Conservation (phyloP, 2,797 vertebrate species). For the Miichthys miiuy region DNA sequence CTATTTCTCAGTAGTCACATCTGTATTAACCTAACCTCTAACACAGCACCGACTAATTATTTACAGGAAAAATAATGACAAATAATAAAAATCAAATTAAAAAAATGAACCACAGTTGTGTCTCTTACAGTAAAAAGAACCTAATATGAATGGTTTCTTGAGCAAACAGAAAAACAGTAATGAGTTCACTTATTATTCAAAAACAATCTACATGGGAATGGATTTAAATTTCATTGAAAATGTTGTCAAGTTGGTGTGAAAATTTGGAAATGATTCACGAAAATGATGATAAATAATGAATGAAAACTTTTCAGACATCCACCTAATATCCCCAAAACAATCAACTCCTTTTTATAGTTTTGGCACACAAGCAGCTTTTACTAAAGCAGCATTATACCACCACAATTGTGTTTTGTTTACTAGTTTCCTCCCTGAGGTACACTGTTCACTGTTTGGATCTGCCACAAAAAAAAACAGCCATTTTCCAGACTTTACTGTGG, state of each 20-base stretch:
- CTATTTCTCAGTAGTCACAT: constrained; percentile 11
- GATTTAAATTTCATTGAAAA: background rate
- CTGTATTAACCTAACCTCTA: constrained; percentile 31
- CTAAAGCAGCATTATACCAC: background rate
- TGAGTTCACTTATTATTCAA: background rate
- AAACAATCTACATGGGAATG: background rate
- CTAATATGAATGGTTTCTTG: background rate
- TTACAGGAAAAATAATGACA: constrained; percentile 5
- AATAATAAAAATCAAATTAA: too few species aligned
- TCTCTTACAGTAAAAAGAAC: background rate
- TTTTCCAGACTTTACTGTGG: background rate
- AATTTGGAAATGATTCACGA: background rate
- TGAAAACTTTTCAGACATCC: background rate
- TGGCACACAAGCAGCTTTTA: background rate
- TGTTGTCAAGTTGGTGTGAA: background rate
- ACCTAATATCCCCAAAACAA: background rate
- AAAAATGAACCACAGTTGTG: background rate
- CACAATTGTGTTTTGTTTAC: background rate
- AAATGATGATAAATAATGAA: background rate
- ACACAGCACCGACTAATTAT: constrained; percentile 28
- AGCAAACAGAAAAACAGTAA: background rate
- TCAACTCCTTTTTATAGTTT: background rate
- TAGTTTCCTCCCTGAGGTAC: background rate
- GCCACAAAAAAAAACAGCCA: background rate
- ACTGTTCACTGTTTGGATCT: background rate